A percentile compares a stretch with the other conserved stretches of the same genome.
phyloP scores from a whole-genome alignment of 1,140 invertebrate genomes.

The Oryzaephilus surinamensis region DNA sequence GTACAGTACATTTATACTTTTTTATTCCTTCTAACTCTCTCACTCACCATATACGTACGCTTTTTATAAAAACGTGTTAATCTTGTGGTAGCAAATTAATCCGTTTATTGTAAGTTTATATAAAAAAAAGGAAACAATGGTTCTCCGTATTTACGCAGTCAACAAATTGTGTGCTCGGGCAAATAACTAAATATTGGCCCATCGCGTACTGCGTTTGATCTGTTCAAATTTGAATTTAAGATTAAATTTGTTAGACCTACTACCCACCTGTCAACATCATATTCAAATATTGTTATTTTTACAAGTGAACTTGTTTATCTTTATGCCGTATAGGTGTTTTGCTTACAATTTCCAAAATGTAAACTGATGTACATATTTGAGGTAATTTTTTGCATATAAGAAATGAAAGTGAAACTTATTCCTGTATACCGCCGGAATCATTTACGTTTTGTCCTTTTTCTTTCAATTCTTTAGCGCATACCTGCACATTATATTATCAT shows the following conservation, averaged over 20 bases:
- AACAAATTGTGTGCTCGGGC: conserved; percentile 34
- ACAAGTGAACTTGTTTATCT: conserved; percentile 23
- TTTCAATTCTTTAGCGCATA: too few species aligned
- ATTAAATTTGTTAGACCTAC: conserved; percentile 36
- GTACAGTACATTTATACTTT: too few species aligned
- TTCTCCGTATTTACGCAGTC: conserved; percentile 32
- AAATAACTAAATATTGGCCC: conserved; percentile 36
- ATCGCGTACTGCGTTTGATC: conserved; percentile 33
- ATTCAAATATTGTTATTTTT: conserved; percentile 34
- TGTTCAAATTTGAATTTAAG: conserved; percentile 37
- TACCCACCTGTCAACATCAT: conserved; percentile 32
- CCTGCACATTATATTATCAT: too few species aligned
- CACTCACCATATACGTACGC: too few species aligned
- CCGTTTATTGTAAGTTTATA: too few species aligned
- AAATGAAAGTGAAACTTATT: too few species aligned
- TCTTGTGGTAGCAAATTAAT: too few species aligned
- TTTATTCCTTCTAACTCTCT: too few species aligned
- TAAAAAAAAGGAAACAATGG: conserved; percentile 31
- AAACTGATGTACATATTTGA: background rate
- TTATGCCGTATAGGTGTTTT: conserved; percentile 17
- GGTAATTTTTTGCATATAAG: conserved; percentile 3
- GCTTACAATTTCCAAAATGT: conserved; percentile 1
- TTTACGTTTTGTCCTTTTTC: too few species aligned
- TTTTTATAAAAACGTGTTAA: too few species aligned
- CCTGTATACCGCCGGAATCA: too few species aligned